Conservation (phyloP, 2,888 invertebrate genomes). For the Priocnemis perturbator region DNA sequence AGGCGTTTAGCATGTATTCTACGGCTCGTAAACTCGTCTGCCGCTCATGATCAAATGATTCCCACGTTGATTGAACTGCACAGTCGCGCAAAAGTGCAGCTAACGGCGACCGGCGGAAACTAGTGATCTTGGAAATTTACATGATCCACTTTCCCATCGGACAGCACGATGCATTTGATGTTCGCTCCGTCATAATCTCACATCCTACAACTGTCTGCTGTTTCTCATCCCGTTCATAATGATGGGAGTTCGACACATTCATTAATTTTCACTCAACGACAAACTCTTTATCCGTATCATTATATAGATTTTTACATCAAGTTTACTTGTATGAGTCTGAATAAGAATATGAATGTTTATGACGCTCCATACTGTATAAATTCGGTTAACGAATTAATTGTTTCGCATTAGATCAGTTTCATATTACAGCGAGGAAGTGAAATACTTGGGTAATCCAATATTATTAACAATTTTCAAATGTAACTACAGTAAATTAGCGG, state of each 20-base stretch:
- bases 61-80: slow-evolving; percentile 49
- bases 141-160: slow-evolving; percentile 50
- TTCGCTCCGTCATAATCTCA: slow-evolving; percentile 11
- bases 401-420: too few relatives aligned
- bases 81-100: slow-evolving; percentile 21
- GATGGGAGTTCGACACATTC: not conserved
- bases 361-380: too few relatives aligned
- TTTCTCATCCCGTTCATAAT: slow-evolving; percentile 10
- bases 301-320: too few relatives aligned
- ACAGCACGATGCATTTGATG: slow-evolving; percentile 43
- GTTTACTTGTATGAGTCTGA: too few relatives aligned
- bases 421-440: too few relatives aligned
- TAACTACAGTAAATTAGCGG: too few relatives aligned
- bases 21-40: slow-evolving; percentile 25
- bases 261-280: too few relatives aligned
- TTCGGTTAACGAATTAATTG: too few relatives aligned
- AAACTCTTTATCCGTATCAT: too few relatives aligned
- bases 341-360: too few relatives aligned
- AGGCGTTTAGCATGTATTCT: not conserved
- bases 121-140: slow-evolving; percentile 47
- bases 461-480: too few relatives aligned
- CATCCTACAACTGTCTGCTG: not conserved
- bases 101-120: slow-evolving; percentile 42
- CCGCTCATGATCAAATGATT: slow-evolving; percentile 27
- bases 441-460: too few relatives aligned